Evolutionary conservation across 2,888 invertebrate genomes (phyloP).

Genomic region (Catocala fraxini): DNA sequence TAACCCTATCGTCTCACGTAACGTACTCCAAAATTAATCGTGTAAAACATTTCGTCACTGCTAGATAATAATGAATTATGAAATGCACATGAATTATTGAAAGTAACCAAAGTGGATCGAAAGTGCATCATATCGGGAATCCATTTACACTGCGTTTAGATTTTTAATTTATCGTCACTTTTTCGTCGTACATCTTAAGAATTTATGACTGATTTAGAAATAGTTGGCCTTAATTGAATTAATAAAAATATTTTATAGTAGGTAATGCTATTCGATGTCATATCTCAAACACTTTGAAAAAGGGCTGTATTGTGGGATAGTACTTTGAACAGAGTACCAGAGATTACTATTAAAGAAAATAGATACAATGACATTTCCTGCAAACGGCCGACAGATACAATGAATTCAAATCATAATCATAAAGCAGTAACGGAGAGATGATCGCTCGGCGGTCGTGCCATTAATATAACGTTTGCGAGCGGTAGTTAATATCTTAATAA

Average conservation of each 20-base stretch:
- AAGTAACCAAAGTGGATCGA: constrained; percentile 49
- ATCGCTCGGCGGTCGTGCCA: constrained; percentile 48
- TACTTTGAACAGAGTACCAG: not conserved
- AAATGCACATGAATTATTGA: constrained; percentile 40
- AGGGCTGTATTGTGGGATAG: not conserved
- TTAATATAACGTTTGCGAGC: constrained; percentile 75
- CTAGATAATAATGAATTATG: constrained; percentile 43
- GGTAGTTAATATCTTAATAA: constrained; percentile 85
- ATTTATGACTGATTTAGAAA: constrained; percentile 42
- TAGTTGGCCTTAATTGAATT: constrained; percentile 23
- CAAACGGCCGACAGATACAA: constrained; percentile 36
- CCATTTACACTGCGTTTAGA: constrained; percentile 42
- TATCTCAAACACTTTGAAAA: constrained; percentile 11
- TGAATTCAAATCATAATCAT: constrained; percentile 57
- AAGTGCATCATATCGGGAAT: constrained; percentile 51
- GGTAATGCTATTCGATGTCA: constrained; percentile 14
- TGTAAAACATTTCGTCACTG: constrained; percentile 32
- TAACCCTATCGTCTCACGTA: constrained; percentile 1
- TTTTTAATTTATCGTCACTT: constrained; percentile 48
- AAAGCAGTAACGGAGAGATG: constrained; percentile 45
- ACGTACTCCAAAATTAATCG: constrained; percentile 8
- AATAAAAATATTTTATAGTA: constrained; percentile 32
- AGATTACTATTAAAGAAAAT: constrained; percentile 9
- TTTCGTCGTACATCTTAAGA: constrained; percentile 25
- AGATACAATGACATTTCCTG: constrained; percentile 31